Base-by-base conservation (phyloP, 2,888 invertebrate genomes). In the Nebria salina region DNA sequence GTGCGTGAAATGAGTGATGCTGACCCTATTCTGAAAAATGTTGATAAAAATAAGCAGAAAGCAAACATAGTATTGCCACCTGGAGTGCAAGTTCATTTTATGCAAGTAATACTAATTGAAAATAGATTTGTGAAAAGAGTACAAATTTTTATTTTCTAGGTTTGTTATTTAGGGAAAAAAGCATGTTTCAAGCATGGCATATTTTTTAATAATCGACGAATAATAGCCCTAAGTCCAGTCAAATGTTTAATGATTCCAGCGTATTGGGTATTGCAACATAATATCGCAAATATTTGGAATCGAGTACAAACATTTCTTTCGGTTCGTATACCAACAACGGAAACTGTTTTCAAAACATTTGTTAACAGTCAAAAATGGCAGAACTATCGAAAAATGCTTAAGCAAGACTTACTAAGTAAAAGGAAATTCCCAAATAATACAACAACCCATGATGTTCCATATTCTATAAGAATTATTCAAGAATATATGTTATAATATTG, bases 141-240 rank as follows among this genome's bases (percentile, higher is more conserved):
- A 34, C 2, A 34, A 34, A 34, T 25, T 2, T 66, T 15, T 70
- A 25, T 25, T 11, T 70, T 26, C 6, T 26, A 70, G 70, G 34
- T 70, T 85, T 11, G 81, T 87, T 86, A 91, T 93, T 92, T 83
- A 90, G 90, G 54, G 89, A 91, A 66, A 92, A 92, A 68, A 0
- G 91, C 92, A 0, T 92, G 92, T 83, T 95, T 95, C 84, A 90
- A 95, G 68, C 95, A 95, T 0, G 95, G 95, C 86, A 90, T 91
- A 82, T 84, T 88, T 81, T 91, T 93, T 90, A 88, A 91, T 0
- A 92, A 94, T 86, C 91, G 95, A 13, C 91, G 93, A 5, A 92
- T 95, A 41, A 90, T 95, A 76, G 93, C 95, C 0, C 86, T 91
- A 68, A 92, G 91, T 0, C 91, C 90, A 0, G 92, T 93, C 5